Evolutionary conservation across 2,797 vertebrate genomes (phyloP), one percentile per base, ranked within the genome.

Genomic region (Pangasius macronema): DNA sequence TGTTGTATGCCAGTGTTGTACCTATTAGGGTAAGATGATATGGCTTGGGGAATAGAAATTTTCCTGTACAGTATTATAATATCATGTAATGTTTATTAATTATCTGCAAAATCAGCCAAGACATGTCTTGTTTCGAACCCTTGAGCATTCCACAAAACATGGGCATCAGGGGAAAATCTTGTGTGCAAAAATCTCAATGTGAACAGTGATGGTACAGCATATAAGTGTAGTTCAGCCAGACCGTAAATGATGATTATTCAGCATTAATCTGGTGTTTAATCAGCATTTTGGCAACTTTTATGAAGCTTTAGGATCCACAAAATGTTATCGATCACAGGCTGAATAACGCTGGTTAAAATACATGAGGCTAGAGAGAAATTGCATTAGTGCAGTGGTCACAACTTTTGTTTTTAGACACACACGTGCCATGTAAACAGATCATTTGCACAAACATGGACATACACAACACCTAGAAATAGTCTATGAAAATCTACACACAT

Each of bases 321-420:
- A 85, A 87, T 85, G 72, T 79, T 85, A 89, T 89, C 63, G 67
- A 89, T 89, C 81, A 80, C 57, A 86, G 68, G 18, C 82, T 87
- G 88, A 89, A 86, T 86, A 85, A 86, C 87, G 85, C 85, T 87
- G 68, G 63, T 83, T 88, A 87, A 88, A 86, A 84, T 87, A 36
- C 68, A 59, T 77, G n/a, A 18, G 83, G 88, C 67, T 63, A 22
- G 42, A 84, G 75, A 57, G 72, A 76, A 42, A 72, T 22, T 72
- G 68, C 67, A 3, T 70, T 39, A 73, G 39, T 73, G 39, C 16
- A 73, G 8, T 46, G 39, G 9, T 72, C 39, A 42, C 10, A 33
- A 55, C n/a, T 55, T 36, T 55, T n/a, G n/a, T 33, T 22, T 27
- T 55, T 79, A 39, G 36, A 39, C 36, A 70, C 68, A 70, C 18